phyloP scores from a whole-genome alignment of 2,113 vertebrate genomes.

The Plecotus auritus region DNA sequence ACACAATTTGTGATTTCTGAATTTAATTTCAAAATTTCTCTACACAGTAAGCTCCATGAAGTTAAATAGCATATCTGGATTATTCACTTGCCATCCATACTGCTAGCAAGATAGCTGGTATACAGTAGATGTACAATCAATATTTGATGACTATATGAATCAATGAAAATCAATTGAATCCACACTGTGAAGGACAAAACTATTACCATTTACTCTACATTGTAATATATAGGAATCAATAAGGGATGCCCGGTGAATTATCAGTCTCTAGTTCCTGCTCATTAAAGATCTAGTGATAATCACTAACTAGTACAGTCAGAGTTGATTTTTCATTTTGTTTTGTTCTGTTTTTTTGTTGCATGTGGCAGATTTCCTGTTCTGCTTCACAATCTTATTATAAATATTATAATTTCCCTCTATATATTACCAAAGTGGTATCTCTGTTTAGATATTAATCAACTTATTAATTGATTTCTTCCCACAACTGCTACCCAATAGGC shows the following conservation, averaged over 20 bases:
- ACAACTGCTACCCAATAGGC: neutral
- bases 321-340: neutral
- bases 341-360: neutral
- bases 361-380: neutral
- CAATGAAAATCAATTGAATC: slow-evolving; percentile 26
- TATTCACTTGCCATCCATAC: neutral
- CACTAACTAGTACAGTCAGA: neutral
- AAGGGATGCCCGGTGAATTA: neutral
- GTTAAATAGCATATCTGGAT: neutral
- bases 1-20: neutral
- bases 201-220: neutral
- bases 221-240: neutral
- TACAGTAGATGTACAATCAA: neutral
- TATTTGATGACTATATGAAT: neutral
- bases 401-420: neutral
- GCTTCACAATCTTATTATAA: neutral
- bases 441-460: neutral
- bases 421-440: neutral
- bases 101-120: neutral
- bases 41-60: neutral
- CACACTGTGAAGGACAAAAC: neutral
- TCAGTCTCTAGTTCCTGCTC: neutral
- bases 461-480: neutral
- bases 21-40: neutral
- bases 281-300: neutral